Percentiles rank a stretch among this genome's conserved stretches.
Evolutionary conservation across 2,797 vertebrate genomes (phyloP).

Genomic region (Malacoraja senta): DNA sequence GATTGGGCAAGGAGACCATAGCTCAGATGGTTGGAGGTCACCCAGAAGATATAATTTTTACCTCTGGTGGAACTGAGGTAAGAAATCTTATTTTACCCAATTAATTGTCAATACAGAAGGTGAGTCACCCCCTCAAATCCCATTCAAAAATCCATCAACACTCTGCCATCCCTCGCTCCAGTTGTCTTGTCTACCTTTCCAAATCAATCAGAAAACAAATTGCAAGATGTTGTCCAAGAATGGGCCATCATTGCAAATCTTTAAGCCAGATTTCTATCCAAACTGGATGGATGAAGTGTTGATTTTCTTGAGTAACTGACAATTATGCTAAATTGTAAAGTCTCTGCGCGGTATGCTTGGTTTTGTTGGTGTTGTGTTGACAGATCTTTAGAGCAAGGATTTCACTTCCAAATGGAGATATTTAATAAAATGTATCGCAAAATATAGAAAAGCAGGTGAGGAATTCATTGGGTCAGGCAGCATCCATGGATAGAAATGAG

Average conservation of each 20-base stretch:
- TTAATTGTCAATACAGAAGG: neutral
- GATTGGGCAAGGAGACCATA: slow-evolving; percentile 66
- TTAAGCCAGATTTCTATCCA: neutral
- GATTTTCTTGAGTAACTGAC: neutral
- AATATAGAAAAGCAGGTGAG: too few relatives aligned
- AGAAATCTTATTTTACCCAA: neutral
- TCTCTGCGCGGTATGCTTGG: neutral
- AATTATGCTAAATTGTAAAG: neutral
- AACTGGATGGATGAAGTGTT: neutral
- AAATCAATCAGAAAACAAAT: neutral
- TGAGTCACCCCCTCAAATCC: neutral
- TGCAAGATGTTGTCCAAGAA: neutral
- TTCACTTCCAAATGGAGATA: neutral
- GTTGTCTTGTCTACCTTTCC: too few relatives aligned
- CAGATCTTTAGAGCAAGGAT: neutral
- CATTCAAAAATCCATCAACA: neutral
- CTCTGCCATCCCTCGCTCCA: neutral
- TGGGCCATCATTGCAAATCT: neutral
- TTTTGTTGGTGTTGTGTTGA: neutral
- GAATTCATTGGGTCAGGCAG: too few relatives aligned
- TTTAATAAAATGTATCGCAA: too few relatives aligned
- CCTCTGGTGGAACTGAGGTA: slow-evolving; percentile 92
- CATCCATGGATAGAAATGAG: too few relatives aligned
- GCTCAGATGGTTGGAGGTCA: slow-evolving; percentile 75
- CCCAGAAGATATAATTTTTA: slow-evolving; percentile 79